Conservation (phyloP, 2,888 invertebrate species). For the Leptinotarsa haldemani region DNA sequence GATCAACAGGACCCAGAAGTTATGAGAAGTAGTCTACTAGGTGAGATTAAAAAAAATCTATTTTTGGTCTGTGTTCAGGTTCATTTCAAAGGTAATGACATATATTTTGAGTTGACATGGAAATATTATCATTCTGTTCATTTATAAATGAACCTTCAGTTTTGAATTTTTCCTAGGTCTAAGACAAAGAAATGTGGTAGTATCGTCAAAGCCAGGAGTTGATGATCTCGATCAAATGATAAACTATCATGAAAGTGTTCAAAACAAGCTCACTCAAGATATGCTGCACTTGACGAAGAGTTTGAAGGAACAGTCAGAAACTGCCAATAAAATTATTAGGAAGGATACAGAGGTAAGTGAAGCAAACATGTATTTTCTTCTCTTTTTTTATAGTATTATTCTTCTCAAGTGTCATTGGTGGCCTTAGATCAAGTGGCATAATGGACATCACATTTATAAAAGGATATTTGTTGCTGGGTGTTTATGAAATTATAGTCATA, state of each 20-base stretch:
- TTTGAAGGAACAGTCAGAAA: constrained; percentile 89
- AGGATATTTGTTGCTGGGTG: too few species aligned
- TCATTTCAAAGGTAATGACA: not conserved
- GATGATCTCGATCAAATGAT: constrained; percentile 85
- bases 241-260: constrained; percentile 88
- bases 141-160: not conserved
- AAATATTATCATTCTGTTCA: not conserved
- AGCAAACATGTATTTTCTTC: not conserved
- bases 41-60: constrained; percentile 40
- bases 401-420: too few species aligned
- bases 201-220: constrained; percentile 56
- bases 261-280: constrained; percentile 93
- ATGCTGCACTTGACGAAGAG: constrained; percentile 90
- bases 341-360: constrained; percentile 83
- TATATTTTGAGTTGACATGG: too few species aligned
- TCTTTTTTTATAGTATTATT: too few species aligned
- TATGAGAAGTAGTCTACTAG: constrained; percentile 57
- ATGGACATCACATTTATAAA: too few species aligned
- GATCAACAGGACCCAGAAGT: constrained; percentile 51
- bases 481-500: too few species aligned
- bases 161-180: constrained; percentile 54
- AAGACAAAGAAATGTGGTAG: constrained; percentile 70
- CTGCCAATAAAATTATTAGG: constrained; percentile 90
- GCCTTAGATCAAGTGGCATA: too few species aligned
- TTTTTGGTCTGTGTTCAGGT: not conserved